Evolutionary conservation across 1,140 invertebrate species (phyloP).

Genomic region (Drosophila chauvacae): DNA sequence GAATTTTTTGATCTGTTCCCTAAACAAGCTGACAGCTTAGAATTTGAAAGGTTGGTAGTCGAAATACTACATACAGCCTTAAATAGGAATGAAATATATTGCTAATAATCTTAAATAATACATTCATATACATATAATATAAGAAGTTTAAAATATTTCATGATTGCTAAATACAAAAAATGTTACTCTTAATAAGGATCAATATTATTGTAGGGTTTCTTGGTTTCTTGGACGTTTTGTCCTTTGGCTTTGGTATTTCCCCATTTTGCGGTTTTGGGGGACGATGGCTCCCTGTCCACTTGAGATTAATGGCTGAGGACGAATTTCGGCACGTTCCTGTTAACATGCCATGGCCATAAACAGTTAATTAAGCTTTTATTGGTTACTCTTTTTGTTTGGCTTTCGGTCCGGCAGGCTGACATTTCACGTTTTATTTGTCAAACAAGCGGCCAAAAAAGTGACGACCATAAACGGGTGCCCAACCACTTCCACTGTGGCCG

Average conservation of each 20-base stretch:
- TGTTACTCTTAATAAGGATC: not conserved
- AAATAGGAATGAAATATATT: not conserved
- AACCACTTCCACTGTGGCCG: conserved; percentile 6
- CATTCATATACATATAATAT: not conserved
- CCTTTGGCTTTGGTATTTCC: not conserved
- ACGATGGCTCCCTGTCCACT: conserved; percentile 16
- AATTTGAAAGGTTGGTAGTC: not conserved
- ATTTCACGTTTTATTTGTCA: conserved; percentile 82
- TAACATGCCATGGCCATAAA: conserved; percentile 80
- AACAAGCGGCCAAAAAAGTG: conserved; percentile 72
- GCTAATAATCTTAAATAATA: not conserved
- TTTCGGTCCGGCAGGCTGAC: conserved; percentile 32
- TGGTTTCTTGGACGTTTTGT: too few relatives aligned
- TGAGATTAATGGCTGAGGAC: conserved; percentile 64
- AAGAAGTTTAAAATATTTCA: not conserved
- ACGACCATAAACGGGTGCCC: conserved; percentile 73
- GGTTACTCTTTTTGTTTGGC: conserved; percentile 74
- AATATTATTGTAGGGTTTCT: not conserved
- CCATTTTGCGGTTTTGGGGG: conserved; percentile 7
- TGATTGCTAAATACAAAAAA: not conserved
- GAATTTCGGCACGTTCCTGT: conserved; percentile 55
- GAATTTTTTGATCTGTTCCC: not conserved
- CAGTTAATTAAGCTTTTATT: conserved; percentile 84
- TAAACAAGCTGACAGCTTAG: not conserved
- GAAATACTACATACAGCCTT: too few relatives aligned